Base-by-base conservation (phyloP, 2,888 invertebrate genomes). In the Microctonus aethiopoides region DNA sequence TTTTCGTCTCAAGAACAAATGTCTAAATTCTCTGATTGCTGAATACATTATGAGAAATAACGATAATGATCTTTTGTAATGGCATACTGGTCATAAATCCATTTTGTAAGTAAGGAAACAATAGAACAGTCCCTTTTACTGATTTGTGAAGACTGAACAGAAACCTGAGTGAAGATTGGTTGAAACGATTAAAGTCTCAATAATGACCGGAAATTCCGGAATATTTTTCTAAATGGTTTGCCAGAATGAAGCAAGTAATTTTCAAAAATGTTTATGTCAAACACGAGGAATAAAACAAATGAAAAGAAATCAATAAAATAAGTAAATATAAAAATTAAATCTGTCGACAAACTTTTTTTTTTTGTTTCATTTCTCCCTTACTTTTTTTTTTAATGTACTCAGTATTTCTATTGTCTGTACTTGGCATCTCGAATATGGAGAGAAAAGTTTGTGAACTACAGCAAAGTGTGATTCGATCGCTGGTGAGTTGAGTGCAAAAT, bases 141-240 rank as follows among this genome's bases (percentile, higher is more conserved):
- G 46, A 56, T 68, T 63, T 51, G 20, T 52, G 20, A 34, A 63
- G 32, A 39, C n/a, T n/a, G 39, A 32, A 57, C 29, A 32, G n/a
- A 10, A 61, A 57, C n/a, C n/a, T n/a, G n/a, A 67, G 13, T 24
- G 16, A 34, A 70, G 60, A 70, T 70, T 54, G 20, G 16, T 11
- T 36, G 24, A 1, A 29, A 41, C 60, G 54, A 65, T 70, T 70
- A 64, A 51, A 32, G 41, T 65, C 52, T 70, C 61, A 70, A 70
- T 70, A 70, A 70, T 70, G 69, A 65, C 69, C 69, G 69, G 69
- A 70, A 70, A 54, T 70, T 29, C 41, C 26, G 54, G 64, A 32
- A 52, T 61, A n/a, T n/a, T n/a, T n/a, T n/a, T n/a, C 69, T 61
- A 66, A 32, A 22, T 16, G 52, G 20, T 20, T 20, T 52, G 13